A percentile compares a stretch with the other conserved stretches of the same genome.
Conservation (phyloP, 2,888 invertebrate genomes). For the Halocaridina rubra region DNA sequence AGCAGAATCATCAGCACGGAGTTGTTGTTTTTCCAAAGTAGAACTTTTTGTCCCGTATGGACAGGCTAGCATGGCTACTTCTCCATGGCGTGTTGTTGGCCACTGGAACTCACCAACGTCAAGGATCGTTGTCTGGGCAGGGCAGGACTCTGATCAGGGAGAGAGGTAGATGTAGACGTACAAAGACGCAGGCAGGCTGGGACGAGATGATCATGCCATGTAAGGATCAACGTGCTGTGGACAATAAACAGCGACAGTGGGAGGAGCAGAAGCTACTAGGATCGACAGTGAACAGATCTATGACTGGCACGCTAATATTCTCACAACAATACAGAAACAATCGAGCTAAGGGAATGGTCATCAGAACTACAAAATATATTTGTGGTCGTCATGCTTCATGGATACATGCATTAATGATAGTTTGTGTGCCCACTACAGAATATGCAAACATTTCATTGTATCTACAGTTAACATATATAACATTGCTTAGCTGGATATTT, state of each 20-base stretch:
- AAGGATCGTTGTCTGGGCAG: conserved; percentile 27
- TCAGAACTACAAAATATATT: no score
- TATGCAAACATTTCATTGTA: no score
- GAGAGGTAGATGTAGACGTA: conserved; percentile 32
- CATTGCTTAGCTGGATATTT: no score
- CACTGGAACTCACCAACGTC: conserved; percentile 53
- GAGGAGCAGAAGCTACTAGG: conserved; percentile 12
- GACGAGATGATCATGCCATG: not conserved
- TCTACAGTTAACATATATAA: not conserved
- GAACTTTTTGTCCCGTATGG: conserved; percentile 34
- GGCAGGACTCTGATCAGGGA: conserved; percentile 51
- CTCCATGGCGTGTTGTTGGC: conserved; percentile 48
- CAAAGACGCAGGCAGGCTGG: conserved; percentile 23
- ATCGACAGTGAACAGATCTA: no score
- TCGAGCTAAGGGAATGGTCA: no score
- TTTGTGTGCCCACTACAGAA: no score
- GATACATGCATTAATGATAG: no score
- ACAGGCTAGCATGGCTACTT: conserved; percentile 35
- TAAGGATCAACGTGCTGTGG: not conserved
- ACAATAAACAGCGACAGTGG: conserved; percentile 24
- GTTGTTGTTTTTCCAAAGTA: not conserved
- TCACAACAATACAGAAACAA: no score
- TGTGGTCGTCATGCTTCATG: no score
- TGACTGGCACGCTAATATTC: no score
- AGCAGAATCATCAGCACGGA: not conserved